phyloP scores from a whole-genome alignment of 2,113 vertebrate species.

The Pollimyrus isidori region DNA sequence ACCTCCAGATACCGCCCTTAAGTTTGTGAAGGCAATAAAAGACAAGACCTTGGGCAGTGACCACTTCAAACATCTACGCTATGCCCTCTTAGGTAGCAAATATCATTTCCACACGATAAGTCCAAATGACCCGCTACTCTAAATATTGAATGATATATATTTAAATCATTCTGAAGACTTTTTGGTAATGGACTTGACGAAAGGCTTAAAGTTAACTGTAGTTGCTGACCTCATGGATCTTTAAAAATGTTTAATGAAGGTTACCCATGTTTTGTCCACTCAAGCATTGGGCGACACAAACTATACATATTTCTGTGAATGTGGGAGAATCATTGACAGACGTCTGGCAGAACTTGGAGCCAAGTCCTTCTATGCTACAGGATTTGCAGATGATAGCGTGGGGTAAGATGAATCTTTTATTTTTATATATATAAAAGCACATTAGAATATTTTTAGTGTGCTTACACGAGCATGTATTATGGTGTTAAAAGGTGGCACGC shows the following conservation, averaged over 20 bases:
- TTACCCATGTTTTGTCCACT: slow-evolving; percentile 18
- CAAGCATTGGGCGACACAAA: slow-evolving; percentile 91
- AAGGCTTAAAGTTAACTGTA: background rate
- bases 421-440: background rate
- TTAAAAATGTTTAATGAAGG: background rate
- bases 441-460: background rate
- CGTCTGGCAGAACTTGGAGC: slow-evolving; percentile 81
- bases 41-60: slow-evolving; percentile 60
- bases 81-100: slow-evolving; percentile 79
- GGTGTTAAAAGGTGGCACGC: background rate
- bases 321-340: slow-evolving; percentile 83
- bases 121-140: background rate
- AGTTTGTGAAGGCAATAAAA: slow-evolving; percentile 75
- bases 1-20: slow-evolving; percentile 75
- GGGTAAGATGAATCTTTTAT: slow-evolving; percentile 64
- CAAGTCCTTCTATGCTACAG: slow-evolving; percentile 76
- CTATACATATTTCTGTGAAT: slow-evolving; percentile 91
- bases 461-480: background rate
- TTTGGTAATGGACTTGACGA: background rate
- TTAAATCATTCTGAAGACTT: background rate
- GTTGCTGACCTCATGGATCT: background rate
- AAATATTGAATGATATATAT: background rate
- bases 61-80: slow-evolving; percentile 72
- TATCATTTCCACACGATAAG: background rate
- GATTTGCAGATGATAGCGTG: slow-evolving; percentile 85